Base-by-base conservation (phyloP, 2,113 vertebrate species). In the Hemiprocne comata region DNA sequence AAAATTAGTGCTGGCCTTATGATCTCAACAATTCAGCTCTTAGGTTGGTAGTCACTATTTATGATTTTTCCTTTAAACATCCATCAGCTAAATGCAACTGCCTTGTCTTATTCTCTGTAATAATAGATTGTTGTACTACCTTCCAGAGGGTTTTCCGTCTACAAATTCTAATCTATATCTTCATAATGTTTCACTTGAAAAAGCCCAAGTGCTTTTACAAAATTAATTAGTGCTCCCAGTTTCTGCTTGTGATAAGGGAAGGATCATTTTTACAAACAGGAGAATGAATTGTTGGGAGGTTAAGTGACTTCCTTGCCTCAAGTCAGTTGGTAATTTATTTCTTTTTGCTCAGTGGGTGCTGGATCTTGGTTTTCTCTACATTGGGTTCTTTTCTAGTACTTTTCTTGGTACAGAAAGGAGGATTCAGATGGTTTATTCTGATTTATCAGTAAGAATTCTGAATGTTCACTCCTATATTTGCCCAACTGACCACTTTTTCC, bases 171-270 rank as follows among this genome's bases (percentile, higher is more conserved):
- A 85, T 93, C 40, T 79, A 3, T 88, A 80, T 88, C 13, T 87
- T 96, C 44, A 62, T 70, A 80, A 66, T 6, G 38, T 90, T 90
- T 88, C 67, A 71, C 28, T 92, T 88, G 0, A 53, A 46, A 76
- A 95, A 88, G 28, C 33, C 25, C 33, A 85, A 92, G 28, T 90
- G 60, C 58, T 74, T 42, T 92, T 92, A 51, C 51, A 60, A 66
- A 90, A 76, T 76, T 86, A 90, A 83, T 92, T 86, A 74, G 54
- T 13, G 21, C 23, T 83, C 46, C 12, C 23, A 31, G 25, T 86
- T 85, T 90, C 70, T 90, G 23, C 42, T 77, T 90, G 72, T 92
- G 85, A 20, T 69, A 73, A 51, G 51, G 36, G 7, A 15, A 76
- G 46, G 36, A 80, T 77, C 5, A 2, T 70, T 87, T 65, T 36